phyloP scores from a whole-genome alignment of 2,888 invertebrate species.

The Harpagoxenus sublaevis region DNA sequence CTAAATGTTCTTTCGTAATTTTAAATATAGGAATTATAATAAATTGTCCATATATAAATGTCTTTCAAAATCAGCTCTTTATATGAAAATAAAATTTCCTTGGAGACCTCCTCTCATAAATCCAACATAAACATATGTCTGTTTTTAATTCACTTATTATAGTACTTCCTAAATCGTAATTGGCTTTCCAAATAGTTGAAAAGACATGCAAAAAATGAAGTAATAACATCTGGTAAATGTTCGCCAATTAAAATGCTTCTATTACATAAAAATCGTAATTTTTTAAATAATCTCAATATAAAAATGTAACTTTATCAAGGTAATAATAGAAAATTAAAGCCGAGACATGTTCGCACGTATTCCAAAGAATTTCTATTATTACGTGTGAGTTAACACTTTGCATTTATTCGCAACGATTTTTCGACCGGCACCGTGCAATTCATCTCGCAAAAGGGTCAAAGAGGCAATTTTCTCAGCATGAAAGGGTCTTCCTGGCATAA shows the following conservation, averaged over 20 bases:
- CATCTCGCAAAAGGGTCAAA: slow-evolving; percentile 49
- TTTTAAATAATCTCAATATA: neutral
- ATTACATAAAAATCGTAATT: neutral
- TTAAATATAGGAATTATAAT: neutral
- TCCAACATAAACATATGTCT: slow-evolving; percentile 7
- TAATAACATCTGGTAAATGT: slow-evolving; percentile 20
- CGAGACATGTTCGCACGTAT: neutral
- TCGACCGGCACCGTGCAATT: slow-evolving; percentile 32
- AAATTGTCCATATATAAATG: neutral
- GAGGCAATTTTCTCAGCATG: slow-evolving; percentile 56
- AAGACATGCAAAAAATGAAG: neutral
- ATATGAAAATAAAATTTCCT: neutral
- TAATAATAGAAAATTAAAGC: neutral
- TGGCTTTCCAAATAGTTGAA: slow-evolving; percentile 20
- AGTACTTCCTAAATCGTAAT: neutral
- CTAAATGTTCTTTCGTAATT: neutral
- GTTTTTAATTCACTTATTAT: neutral
- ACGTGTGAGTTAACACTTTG: neutral
- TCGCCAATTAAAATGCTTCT: slow-evolving; percentile 15
- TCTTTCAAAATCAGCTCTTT: neutral
- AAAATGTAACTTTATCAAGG: neutral
- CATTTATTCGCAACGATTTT: slow-evolving; percentile 23
- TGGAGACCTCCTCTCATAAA: neutral
- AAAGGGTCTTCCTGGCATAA: slow-evolving; percentile 68
- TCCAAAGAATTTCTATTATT: slow-evolving; percentile 18